Percentiles rank a stretch among this genome's conserved stretches.
These are phyloP conservation scores for Dorcus hopei DNA, from an alignment of 2,888 invertebrate species.

Conservation along the genomic window DNA sequence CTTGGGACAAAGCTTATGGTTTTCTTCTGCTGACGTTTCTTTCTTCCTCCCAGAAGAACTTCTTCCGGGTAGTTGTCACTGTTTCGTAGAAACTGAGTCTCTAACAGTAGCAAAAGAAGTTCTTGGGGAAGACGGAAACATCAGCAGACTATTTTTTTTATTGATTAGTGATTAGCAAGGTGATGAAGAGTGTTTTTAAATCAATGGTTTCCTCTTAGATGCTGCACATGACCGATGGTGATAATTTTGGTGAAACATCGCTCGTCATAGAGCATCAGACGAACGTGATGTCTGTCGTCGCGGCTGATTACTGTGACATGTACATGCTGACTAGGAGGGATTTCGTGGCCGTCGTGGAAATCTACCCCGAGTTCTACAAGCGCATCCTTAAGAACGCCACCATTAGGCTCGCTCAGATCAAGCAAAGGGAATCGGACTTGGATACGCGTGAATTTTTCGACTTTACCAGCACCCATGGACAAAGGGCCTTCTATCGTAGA, in stretches of 20 bases:
- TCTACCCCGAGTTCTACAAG: not conserved
- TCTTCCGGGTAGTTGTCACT: too few relatives aligned
- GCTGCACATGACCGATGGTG: not conserved
- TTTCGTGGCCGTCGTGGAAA: not conserved
- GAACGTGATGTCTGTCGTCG: not conserved
- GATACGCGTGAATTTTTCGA: not conserved
- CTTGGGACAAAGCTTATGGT: too few relatives aligned
- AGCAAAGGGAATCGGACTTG: too few relatives aligned
- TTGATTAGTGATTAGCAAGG: too few relatives aligned
- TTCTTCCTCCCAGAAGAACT: too few relatives aligned
- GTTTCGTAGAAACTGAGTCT: too few relatives aligned
- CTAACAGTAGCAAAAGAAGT: too few relatives aligned
- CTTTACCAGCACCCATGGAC: not conserved
- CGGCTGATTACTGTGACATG: not conserved
- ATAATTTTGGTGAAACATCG: not conserved
- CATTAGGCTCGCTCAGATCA: not conserved
- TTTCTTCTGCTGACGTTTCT: too few relatives aligned
- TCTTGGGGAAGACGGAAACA: too few relatives aligned
- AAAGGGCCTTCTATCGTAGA: not conserved
- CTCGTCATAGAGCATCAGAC: not conserved
- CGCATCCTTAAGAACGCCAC: not conserved
- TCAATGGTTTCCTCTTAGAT: too few relatives aligned
- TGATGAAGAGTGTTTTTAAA: conserved; percentile 18
- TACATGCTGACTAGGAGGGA: not conserved
- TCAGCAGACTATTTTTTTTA: too few relatives aligned